These are phyloP conservation scores for Steromphala cineraria DNA, from an alignment of 2,888 invertebrate species.

Conservation along the genomic window DNA sequence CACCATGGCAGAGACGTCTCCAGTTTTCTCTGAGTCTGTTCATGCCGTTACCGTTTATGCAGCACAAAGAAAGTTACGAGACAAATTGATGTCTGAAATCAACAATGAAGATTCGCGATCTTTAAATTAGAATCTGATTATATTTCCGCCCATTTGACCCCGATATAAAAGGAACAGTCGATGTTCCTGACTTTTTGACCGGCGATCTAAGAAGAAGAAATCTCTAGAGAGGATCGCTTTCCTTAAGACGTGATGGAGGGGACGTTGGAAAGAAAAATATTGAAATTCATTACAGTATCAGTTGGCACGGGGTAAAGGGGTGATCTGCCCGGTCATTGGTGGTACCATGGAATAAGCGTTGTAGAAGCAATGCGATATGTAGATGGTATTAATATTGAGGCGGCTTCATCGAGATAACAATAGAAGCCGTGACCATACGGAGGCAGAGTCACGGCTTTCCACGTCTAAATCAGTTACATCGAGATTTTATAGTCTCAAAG, in stretches of 20 bases:
- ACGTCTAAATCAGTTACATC: slow-evolving; percentile 17
- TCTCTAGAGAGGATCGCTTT: neutral
- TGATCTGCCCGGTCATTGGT: neutral
- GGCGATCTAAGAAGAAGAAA: neutral
- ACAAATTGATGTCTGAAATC: slow-evolving; percentile 1
- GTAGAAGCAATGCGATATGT: neutral
- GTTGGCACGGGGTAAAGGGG: neutral
- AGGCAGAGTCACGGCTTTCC: neutral
- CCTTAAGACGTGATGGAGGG: neutral
- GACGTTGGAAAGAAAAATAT: neutral
- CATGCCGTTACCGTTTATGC: too few relatives aligned
- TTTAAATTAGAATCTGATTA: slow-evolving; percentile 10
- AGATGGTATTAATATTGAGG: slow-evolving; percentile 7
- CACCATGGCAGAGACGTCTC: too few relatives aligned
- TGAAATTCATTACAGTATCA: slow-evolving; percentile 16
- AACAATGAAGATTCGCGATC: neutral
- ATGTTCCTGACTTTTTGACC: slow-evolving; percentile 4
- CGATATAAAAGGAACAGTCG: neutral
- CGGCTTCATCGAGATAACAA: neutral
- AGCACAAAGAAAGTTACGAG: neutral
- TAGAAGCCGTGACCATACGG: neutral
- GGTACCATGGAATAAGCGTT: neutral
- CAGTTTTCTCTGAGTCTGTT: too few relatives aligned
- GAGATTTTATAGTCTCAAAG: neutral
- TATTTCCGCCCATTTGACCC: slow-evolving; percentile 6